Conservation (phyloP, 2,113 vertebrate genomes). For the Hemibagrus wyckioides region DNA sequence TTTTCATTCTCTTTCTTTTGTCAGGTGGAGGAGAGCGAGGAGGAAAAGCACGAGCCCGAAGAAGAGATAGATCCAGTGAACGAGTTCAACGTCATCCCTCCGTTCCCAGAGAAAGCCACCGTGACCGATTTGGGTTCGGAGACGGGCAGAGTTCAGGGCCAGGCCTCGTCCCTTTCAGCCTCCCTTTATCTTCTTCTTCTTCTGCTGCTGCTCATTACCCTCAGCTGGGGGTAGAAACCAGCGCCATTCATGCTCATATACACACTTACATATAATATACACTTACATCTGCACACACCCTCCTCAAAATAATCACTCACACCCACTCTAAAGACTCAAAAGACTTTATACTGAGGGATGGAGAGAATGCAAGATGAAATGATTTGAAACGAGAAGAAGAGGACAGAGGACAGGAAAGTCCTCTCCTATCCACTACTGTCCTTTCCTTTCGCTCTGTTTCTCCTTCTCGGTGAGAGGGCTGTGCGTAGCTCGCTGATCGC, state of each 20-base stretch:
- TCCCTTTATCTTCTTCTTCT: slow-evolving; percentile 14
- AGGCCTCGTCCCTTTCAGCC: slow-evolving; percentile 4
- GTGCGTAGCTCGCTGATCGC: slow-evolving; percentile 14
- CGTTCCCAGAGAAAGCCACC: slow-evolving; percentile 48
- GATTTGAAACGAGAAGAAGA: slow-evolving; percentile 26
- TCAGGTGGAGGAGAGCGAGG: slow-evolving; percentile 49
- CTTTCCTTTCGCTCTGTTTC: slow-evolving; percentile 40
- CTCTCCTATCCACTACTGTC: slow-evolving; percentile 23
- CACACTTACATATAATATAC: slow-evolving; percentile 25
- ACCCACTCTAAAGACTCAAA: slow-evolving; percentile 46
- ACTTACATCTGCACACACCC: slow-evolving; percentile 24
- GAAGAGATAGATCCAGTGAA: slow-evolving; percentile 35
- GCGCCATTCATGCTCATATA: not conserved
- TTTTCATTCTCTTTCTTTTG: slow-evolving; percentile 1
- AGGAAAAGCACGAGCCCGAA: slow-evolving; percentile 39
- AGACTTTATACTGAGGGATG: slow-evolving; percentile 38
- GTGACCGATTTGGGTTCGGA: slow-evolving; percentile 53
- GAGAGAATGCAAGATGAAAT: slow-evolving; percentile 33
- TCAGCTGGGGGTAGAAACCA: slow-evolving; percentile 47
- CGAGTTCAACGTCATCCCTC: slow-evolving; percentile 53
- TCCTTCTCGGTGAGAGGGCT: slow-evolving; percentile 39
- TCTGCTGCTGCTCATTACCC: slow-evolving; percentile 43
- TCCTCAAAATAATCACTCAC: slow-evolving; percentile 44
- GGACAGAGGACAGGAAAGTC: slow-evolving; percentile 36
- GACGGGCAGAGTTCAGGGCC: slow-evolving; percentile 46